Conservation (phyloP, 2,888 invertebrate species). For the Panorpa germanica region DNA sequence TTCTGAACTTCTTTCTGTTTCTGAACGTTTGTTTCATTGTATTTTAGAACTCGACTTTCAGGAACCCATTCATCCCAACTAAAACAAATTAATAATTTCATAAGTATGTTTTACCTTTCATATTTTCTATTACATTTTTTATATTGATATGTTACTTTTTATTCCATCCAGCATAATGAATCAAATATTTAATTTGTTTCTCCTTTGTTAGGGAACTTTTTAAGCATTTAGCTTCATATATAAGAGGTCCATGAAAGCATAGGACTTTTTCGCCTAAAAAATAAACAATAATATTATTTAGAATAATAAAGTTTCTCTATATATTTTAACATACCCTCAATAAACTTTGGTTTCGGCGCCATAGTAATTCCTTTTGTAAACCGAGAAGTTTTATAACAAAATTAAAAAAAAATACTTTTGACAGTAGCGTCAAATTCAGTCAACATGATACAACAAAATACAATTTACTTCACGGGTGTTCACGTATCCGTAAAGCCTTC, state of each 20-base stretch:
- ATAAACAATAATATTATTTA: conserved; percentile 9
- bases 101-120: too few relatives aligned
- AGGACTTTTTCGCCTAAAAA: conserved; percentile 69
- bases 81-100: conserved; percentile 16
- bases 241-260: conserved; percentile 89
- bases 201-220: conserved; percentile 68
- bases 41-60: conserved; percentile 75
- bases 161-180: conserved; percentile 97
- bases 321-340: conserved; percentile 35
- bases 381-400: too few relatives aligned
- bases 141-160: too few relatives aligned
- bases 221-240: conserved; percentile 93
- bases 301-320: too few relatives aligned
- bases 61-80: conserved; percentile 90
- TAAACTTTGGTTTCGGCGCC: conserved; percentile 53
- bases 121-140: too few relatives aligned
- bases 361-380: too few relatives aligned
- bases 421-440: too few relatives aligned
- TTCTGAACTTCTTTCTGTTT: conserved; percentile 72
- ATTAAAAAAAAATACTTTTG: too few relatives aligned
- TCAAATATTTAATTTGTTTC: conserved; percentile 75
- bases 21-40: conserved; percentile 74
- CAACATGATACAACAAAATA: too few relatives aligned
- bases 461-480: too few relatives aligned
- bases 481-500: too few relatives aligned